Evolutionary conservation across 2,113 vertebrate species (phyloP), one percentile per base, ranked within the genome.

Genomic region (Scomber scombrus): DNA sequence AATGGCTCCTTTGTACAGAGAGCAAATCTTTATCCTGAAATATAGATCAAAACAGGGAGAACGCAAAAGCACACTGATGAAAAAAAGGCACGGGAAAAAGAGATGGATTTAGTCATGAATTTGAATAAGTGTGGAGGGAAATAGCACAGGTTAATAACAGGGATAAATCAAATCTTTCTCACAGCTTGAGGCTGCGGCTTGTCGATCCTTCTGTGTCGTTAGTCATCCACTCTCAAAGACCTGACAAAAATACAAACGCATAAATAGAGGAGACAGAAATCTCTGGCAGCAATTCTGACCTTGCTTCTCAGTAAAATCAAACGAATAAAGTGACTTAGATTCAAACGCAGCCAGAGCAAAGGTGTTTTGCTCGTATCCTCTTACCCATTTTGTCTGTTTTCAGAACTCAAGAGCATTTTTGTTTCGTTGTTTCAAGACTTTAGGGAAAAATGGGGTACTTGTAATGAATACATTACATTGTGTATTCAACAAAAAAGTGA

Each of bases 91-190:
- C 5, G 1, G 45, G 51, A 13, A 75, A 85, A 78, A 58, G 73
- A 76, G 69, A 85, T 88, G 85, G 80, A 84, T 91, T 90, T 71
- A 82, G 80, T 56, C 69, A 57, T 77, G 83, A 90, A 91, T 92
- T 81, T 85, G 75, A 93, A 91, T 89, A 84, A 83, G 79, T 78
- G 80, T 71, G 71, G 9, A 82, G 78, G 86, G 61, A 81, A 90
- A 89, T 70, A 80, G 78, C 86, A 85, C 84, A 87, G 88, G 92
- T 90, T 93, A 93, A 93, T 92, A 87, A 90, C 81, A 62, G 78
- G 90, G 82, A 90, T 92, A 89, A 91, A 92, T 93, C 90, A 85
- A 76, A 85, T 88, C 65, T 82, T 73, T 82, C 89, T 80, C 71
- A 23, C 83, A 78, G 81, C 81, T 92, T 77, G 75, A 87, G 82